These are phyloP conservation scores for Nasonia vitripennis DNA, from an alignment of 1,140 invertebrate genomes.

Conservation along the genomic window DNA sequence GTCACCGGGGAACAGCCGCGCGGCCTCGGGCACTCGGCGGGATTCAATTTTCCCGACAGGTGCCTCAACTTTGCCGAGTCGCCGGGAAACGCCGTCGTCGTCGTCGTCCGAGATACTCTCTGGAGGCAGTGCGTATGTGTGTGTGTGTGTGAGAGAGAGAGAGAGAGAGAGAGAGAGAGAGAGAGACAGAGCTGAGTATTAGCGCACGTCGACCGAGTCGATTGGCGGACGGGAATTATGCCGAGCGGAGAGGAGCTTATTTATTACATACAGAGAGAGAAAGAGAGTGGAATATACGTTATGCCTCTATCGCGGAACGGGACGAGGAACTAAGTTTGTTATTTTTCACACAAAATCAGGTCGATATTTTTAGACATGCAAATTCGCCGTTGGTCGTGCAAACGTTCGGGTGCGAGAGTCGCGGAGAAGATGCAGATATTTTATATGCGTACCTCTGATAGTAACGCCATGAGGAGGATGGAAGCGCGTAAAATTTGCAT, in stretches of 20 bases:
- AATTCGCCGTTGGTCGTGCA: neutral
- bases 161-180: neutral
- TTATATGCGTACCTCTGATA: neutral
- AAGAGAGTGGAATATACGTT: no score
- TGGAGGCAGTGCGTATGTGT: neutral
- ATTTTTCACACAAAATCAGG: no score
- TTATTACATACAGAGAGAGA: neutral
- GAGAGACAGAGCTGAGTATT: neutral
- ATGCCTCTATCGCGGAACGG: no score
- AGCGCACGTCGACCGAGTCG: neutral
- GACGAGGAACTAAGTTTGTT: no score
- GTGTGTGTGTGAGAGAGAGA: neutral
- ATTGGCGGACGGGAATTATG: no score
- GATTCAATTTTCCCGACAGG: constrained; percentile 22
- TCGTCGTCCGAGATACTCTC: neutral
- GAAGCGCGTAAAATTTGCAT: neutral
- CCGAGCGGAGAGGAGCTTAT: neutral
- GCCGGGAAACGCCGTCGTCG: neutral
- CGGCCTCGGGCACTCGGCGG: neutral
- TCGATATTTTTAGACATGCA: no score
- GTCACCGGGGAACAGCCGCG: neutral
- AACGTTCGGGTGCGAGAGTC: neutral
- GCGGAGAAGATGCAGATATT: neutral
- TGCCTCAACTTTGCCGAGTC: neutral
- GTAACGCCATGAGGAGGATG: neutral